These are phyloP conservation scores for Calliopum simillimum DNA, from an alignment of 2,888 invertebrate genomes.

Conservation along the genomic window DNA sequence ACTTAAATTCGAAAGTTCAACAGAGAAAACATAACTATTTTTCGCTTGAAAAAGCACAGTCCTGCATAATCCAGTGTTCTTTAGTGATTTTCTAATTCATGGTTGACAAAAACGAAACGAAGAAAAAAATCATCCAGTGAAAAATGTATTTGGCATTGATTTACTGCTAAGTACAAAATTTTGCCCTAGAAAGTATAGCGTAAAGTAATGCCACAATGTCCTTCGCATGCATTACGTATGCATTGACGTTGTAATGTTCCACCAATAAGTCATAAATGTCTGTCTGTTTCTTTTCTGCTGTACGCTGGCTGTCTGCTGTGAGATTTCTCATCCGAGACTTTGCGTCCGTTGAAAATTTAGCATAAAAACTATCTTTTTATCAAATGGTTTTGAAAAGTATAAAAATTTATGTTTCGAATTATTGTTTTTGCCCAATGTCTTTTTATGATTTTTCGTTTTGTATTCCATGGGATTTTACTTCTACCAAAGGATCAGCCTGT, in stretches of 20 bases:
- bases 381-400: not conserved
- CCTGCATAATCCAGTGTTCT: too few relatives aligned
- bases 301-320: not conserved
- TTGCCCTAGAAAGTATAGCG: constrained; percentile 21
- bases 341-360: not conserved
- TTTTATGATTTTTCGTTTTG: not conserved
- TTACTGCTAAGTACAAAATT: not conserved
- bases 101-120: too few relatives aligned
- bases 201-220: constrained; percentile 26
- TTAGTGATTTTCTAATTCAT: too few relatives aligned
- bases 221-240: constrained; percentile 33
- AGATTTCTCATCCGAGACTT: not conserved
- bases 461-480: not conserved
- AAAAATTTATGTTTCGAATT: too few relatives aligned
- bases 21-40: not conserved
- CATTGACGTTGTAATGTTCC: constrained; percentile 31
- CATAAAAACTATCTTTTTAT: not conserved
- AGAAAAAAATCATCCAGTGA: not conserved
- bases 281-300: not conserved
- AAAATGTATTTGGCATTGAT: constrained; percentile 21
- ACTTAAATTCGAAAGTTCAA: not conserved
- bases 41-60: not conserved
- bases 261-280: constrained; percentile 34
- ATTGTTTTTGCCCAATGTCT: too few relatives aligned
- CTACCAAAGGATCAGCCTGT: too few relatives aligned